Percentiles rank a stretch among this genome's conserved stretches.
These are phyloP conservation scores for Ptilonorhynchus violaceus DNA, from an alignment of 2,113 vertebrate species.

Conservation along the genomic window DNA sequence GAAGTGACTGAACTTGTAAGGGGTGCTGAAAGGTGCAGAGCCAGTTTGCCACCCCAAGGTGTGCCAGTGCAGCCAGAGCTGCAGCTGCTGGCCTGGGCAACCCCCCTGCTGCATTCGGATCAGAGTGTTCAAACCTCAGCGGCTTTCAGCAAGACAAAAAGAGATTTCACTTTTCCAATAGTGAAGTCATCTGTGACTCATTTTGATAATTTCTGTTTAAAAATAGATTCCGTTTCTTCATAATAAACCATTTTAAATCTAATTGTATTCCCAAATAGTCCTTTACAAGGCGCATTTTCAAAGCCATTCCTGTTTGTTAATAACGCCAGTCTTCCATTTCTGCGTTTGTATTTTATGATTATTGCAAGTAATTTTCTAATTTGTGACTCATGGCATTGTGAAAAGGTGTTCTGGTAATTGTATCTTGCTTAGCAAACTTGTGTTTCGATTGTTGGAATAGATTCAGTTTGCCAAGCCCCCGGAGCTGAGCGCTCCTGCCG, in stretches of 20 bases:
- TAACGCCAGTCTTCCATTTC: neutral
- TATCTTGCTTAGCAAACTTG: neutral
- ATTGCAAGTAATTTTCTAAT: conserved; percentile 32
- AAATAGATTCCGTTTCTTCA: conserved; percentile 3
- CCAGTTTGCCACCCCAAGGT: neutral
- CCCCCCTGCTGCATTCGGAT: neutral
- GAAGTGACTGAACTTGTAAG: neutral
- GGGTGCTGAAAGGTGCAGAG: neutral
- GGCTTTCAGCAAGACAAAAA: neutral
- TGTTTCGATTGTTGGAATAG: rapidly evolving
- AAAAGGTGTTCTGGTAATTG: neutral
- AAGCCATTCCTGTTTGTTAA: neutral
- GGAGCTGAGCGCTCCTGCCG: rapidly evolving
- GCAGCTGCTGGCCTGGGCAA: neutral
- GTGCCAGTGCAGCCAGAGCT: neutral
- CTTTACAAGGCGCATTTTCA: neutral
- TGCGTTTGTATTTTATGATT: neutral
- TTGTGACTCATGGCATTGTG: neutral
- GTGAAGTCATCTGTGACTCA: conserved; percentile 36
- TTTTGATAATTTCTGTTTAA: conserved; percentile 13
- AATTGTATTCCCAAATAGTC: conserved; percentile 1
- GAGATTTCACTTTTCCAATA: neutral
- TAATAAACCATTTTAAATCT: neutral
- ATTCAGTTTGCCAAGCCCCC: neutral
- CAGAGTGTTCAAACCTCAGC: neutral